These are phyloP conservation scores for Drosophila burlai DNA, from an alignment of 1,140 invertebrate genomes.

Conservation along the genomic window DNA sequence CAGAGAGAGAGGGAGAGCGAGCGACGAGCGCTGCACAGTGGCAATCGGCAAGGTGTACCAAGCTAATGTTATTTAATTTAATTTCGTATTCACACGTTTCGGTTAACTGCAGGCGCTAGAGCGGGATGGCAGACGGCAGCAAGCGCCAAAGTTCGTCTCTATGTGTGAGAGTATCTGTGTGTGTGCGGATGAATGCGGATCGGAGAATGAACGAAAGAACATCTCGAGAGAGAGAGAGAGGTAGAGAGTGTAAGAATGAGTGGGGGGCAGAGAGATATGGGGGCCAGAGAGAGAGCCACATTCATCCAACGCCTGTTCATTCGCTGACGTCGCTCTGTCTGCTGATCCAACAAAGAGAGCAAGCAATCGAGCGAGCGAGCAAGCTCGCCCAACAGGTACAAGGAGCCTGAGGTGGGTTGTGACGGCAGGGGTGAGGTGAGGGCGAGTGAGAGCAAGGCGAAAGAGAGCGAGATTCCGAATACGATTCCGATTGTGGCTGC, in stretches of 20 bases:
- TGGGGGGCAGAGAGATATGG: not conserved
- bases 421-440: not conserved
- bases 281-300: slow-evolving; percentile 23
- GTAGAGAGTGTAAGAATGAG: not conserved
- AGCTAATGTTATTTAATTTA: slow-evolving; percentile 83
- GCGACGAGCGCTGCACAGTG: slow-evolving; percentile 51
- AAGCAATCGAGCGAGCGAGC: not conserved
- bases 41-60: slow-evolving; percentile 78
- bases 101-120: slow-evolving; percentile 38
- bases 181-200: slow-evolving; percentile 43
- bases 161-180: slow-evolving; percentile 28
- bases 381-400: slow-evolving; percentile 16
- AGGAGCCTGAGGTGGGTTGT: not conserved
- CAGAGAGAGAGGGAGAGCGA: slow-evolving; percentile 11
- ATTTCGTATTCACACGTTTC: slow-evolving; percentile 74
- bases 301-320: slow-evolving; percentile 52
- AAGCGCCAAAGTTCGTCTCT: slow-evolving; percentile 53
- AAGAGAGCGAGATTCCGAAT: slow-evolving; percentile 11
- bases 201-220: slow-evolving; percentile 36
- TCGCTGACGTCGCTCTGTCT: slow-evolving; percentile 71
- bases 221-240: not conserved
- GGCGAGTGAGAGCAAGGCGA: slow-evolving; percentile 19
- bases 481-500: slow-evolving; percentile 22
- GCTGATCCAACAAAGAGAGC: slow-evolving; percentile 40
- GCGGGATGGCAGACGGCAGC: slow-evolving; percentile 38